Percentiles rank a stretch among this genome's conserved stretches.
Evolutionary conservation across 2,113 vertebrate species (phyloP).

Genomic region (Malurus melanocephalus): DNA sequence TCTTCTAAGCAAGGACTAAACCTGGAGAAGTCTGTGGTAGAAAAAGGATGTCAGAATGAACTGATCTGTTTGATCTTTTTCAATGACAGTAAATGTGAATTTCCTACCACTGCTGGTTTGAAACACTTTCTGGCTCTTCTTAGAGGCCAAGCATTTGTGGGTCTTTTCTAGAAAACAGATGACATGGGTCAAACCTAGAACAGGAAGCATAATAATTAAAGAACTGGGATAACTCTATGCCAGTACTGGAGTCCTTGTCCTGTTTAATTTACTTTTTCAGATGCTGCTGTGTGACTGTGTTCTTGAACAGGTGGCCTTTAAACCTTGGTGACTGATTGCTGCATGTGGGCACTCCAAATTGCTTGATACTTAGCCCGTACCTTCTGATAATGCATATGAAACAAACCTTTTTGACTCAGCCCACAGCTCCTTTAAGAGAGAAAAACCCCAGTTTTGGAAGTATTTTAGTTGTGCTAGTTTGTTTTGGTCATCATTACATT

Average conservation of each 20-base stretch:
- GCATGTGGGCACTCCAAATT: not conserved
- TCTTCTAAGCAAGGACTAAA: not conserved
- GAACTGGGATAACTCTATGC: not conserved
- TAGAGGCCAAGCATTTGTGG: rapidly evolving
- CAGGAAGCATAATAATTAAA: not conserved
- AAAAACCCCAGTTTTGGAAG: not conserved
- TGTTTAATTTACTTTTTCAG: not conserved
- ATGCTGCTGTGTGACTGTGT: not conserved
- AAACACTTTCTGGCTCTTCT: not conserved
- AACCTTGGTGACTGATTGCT: not conserved
- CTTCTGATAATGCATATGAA: not conserved
- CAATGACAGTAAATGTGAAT: not conserved
- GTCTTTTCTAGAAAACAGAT: not conserved
- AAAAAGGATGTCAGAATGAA: not conserved
- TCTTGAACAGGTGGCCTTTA: not conserved
- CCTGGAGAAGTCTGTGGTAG: not conserved
- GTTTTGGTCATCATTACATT: not conserved
- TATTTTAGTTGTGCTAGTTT: not conserved
- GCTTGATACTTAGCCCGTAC: not conserved
- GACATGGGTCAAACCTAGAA: not conserved
- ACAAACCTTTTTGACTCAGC: not conserved
- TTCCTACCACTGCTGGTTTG: not conserved
- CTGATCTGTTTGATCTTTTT: not conserved
- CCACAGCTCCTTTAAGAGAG: not conserved
- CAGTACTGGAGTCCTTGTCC: not conserved